Evolutionary conservation across 2,113 vertebrate genomes (phyloP).

Genomic region (Neodon shergylaensis): DNA sequence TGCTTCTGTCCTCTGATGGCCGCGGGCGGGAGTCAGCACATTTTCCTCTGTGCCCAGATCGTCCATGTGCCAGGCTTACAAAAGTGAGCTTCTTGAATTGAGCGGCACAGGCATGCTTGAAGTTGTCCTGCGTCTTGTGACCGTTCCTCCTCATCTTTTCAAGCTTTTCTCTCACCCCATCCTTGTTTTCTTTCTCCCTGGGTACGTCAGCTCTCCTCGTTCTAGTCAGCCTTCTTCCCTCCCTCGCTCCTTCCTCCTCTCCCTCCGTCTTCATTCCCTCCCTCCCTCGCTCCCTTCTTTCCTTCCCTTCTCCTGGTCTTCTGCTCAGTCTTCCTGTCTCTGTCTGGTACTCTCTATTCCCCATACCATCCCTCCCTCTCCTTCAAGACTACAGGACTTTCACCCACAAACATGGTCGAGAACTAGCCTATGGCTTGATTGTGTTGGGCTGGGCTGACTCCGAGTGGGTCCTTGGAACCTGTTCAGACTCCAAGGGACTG

Average conservation of each 20-base stretch:
- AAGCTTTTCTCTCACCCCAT: not conserved
- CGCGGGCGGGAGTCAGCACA: conserved; percentile 68
- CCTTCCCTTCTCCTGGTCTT: not conserved
- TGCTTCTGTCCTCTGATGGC: conserved; percentile 70
- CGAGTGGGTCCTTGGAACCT: not conserved
- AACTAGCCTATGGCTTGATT: not conserved
- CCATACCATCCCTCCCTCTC: not conserved
- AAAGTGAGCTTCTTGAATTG: conserved; percentile 39
- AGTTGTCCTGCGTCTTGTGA: not conserved
- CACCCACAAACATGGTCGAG: not conserved
- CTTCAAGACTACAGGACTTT: not conserved
- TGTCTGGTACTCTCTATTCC: not conserved
- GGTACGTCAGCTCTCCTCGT: not conserved
- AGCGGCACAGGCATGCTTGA: not conserved
- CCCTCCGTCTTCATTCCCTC: not conserved
- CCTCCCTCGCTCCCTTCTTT: not conserved
- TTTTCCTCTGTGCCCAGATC: conserved; percentile 23
- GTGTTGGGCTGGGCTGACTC: not conserved
- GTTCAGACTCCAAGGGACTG: not conserved
- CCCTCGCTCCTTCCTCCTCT: not conserved
- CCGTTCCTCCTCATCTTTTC: not conserved
- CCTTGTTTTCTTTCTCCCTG: not conserved
- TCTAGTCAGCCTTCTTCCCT: not conserved
- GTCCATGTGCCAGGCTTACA: conserved; percentile 42
- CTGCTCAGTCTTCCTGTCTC: not conserved